Evolutionary conservation across 2,797 vertebrate genomes (phyloP), one percentile per base, ranked within the genome.

Genomic region (Megalops cyprinoides): DNA sequence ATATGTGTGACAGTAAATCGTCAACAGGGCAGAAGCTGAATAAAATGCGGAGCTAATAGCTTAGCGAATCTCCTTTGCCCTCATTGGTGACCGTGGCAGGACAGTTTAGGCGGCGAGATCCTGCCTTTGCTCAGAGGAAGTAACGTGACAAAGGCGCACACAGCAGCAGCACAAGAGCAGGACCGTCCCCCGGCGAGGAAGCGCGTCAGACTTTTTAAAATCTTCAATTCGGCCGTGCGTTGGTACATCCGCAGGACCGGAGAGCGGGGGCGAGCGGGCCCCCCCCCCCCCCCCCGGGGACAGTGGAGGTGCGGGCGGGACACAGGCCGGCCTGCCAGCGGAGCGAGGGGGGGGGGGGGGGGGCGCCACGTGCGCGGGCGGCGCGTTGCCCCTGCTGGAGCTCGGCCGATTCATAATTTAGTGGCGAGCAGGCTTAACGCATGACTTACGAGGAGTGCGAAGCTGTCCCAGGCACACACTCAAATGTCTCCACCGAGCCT

Each of bases 341-440:
- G 74, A 37, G 49, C 10, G 8, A 3, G 49, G 28, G 49, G 23
- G n/a, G n/a, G n/a, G n/a, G n/a, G n/a, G n/a, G n/a, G n/a, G 10
- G 23, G 42, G 42, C 3, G 28, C 23, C 49, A 78, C 20, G 55
- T 48, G 49, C 51, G 0, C 10, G 55, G 28, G 25, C 25, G 73
- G 55, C 25, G n/a, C 39, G 18, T 6, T 58, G 53, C 46, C 23
- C 69, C 46, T 37, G 25, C 39, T 53, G 44, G 82, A 84, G 88
- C 81, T 82, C 81, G 37, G 80, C 84, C 58, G 90, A 94, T 93
- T 88, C 80, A 93, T 93, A 89, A 94, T 93, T 94, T 91, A 94
- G 89, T 86, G 88, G 89, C 89, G 91, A 92, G 92, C 90, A 91
- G 92, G 92, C 92, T 92, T 92, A 88, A 93, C 87, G 90, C 91